Evolutionary conservation across 1,140 invertebrate genomes (phyloP), one percentile per base, ranked within the genome.

Genomic region (Parapsyche elsis): DNA sequence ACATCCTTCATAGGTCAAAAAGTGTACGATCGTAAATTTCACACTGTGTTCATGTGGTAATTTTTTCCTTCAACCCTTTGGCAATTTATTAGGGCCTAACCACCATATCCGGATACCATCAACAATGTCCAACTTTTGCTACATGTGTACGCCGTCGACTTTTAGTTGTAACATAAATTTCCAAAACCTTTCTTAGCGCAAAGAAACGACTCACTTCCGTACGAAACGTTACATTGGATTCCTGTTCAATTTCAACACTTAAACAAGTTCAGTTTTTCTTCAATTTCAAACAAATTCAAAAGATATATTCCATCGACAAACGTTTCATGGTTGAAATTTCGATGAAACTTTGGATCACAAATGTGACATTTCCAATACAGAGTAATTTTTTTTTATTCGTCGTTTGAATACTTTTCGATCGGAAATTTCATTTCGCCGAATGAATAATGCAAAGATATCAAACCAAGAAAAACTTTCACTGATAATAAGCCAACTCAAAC

Each of bases 161-260:
- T 77, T 77, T 46, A 61, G 57, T 21, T 64, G 75, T 14, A 45
- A 21, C 57, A 77, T 77, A 77, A 77, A 77, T 77, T 77, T 77
- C 75, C 5, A 59, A 77, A 4, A 44, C 53, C 57, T 53, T 53
- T 12, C 30, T 38, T 38, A 38, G 7, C 2, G 2, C 30, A 38
- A 38, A 38, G 30, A 38, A 38, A 38, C 30, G 30, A 38, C 30
- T 1, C 30, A 38, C 30, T 38, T 38, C 30, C 30, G 30, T 4
- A 7, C 30, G 30, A 38, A 38, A 38, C 7, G 30, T 38, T 38
- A 7, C 30, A 38, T 7, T 7, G 7, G 30, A 38, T 38, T 38
- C 7, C 30, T 7, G 2, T 38, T 38, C 30, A 38, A 38, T 38
- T 38, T 38, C 7, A 1, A 38, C 30, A 38, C 30, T 38, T 38